Evolutionary conservation across 2,113 vertebrate species (phyloP).

Genomic region (Ornithorhynchus anatinus): DNA sequence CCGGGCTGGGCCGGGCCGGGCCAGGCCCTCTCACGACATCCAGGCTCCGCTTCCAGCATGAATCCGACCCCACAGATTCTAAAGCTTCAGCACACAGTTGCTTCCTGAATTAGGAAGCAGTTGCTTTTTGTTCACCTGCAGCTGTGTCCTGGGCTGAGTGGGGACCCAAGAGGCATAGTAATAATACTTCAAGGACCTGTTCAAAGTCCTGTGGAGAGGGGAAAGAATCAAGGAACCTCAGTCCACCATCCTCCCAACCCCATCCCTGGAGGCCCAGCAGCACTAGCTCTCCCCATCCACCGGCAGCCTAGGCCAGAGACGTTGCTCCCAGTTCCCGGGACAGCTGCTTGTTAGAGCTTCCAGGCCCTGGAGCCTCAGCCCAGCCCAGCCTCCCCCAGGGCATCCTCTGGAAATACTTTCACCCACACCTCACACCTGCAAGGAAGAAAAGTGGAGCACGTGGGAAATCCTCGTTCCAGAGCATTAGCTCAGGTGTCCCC

Average conservation of each 20-base stretch:
- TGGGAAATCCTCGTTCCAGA: neutral
- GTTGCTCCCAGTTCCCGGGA: neutral
- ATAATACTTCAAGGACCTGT: neutral
- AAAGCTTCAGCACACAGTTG: too few relatives aligned
- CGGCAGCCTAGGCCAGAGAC: neutral
- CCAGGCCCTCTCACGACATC: too few relatives aligned
- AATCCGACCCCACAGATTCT: too few relatives aligned
- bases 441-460: neutral
- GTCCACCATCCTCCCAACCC: rapidly evolving
- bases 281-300: rapidly evolving
- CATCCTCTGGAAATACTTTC: neutral
- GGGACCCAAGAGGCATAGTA: neutral
- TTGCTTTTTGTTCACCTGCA: neutral
- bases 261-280: rapidly evolving
- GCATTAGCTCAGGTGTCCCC: too few relatives aligned
- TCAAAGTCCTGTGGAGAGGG: neutral
- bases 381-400: neutral
- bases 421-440: neutral
- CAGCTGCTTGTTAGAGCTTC: too few relatives aligned
- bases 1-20: too few relatives aligned
- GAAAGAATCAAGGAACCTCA: neutral
- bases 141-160: neutral
- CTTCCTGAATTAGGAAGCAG: neutral
- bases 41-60: too few relatives aligned
- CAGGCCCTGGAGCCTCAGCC: neutral